These are phyloP conservation scores for Drosophila subpulchrella DNA, from an alignment of 1,140 invertebrate species.

Conservation along the genomic window DNA sequence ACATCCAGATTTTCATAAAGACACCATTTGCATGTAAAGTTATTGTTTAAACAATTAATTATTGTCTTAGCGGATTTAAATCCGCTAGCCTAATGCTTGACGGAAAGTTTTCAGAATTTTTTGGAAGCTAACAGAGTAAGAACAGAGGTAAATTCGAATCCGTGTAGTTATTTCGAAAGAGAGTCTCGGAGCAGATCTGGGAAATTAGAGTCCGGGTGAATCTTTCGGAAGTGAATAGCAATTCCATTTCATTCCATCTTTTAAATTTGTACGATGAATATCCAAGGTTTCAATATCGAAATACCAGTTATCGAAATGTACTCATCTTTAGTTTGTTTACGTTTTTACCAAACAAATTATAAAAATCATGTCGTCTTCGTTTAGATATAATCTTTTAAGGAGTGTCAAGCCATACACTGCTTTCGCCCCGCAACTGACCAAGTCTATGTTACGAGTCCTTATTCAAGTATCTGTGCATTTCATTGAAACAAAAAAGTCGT, in stretches of 20 bases:
- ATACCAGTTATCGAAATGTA: background rate
- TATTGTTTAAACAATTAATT: no score
- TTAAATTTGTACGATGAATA: background rate
- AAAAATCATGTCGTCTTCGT: conserved; percentile 59
- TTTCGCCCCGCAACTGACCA: conserved; percentile 66
- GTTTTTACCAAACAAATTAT: background rate
- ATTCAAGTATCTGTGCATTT: conserved; percentile 84
- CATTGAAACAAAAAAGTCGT: conserved; percentile 78
- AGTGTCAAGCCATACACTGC: conserved; percentile 58
- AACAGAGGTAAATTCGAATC: no score
- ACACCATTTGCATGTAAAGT: no score
- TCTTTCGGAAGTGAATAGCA: no score
- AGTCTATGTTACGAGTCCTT: conserved; percentile 74
- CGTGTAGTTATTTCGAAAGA: no score
- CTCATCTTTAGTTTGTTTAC: conserved; percentile 24
- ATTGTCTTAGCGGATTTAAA: no score
- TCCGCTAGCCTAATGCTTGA: no score
- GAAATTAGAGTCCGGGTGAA: no score
- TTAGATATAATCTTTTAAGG: conserved; percentile 64
- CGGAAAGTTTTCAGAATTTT: no score
- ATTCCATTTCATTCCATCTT: background rate
- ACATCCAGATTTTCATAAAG: no score
- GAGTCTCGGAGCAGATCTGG: no score
- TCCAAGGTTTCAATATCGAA: background rate
- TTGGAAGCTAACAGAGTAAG: no score